A percentile compares a stretch with the other conserved stretches of the same genome.
Conservation (phyloP, 2,797 vertebrate genomes). For the Ctenochaetus hawaiiensis region DNA sequence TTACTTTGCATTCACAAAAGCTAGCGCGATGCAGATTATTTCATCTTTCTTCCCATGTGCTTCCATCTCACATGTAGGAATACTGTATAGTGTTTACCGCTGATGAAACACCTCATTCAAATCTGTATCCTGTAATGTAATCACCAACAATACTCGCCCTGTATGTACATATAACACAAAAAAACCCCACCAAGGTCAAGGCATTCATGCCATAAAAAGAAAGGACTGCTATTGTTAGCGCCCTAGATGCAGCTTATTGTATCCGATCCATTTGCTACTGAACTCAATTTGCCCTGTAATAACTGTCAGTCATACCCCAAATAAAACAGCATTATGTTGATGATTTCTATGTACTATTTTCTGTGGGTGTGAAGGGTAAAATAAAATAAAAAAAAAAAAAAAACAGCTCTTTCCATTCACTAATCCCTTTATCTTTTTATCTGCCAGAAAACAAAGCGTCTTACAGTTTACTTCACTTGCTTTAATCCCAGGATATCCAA, state of each 20-base stretch:
- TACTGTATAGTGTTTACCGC: constrained; percentile 30
- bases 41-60: neutral
- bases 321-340: constrained; percentile 60
- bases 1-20: constrained; percentile 7
- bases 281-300: constrained; percentile 63
- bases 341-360: constrained; percentile 37
- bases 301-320: constrained; percentile 57
- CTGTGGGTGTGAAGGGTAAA: constrained; percentile 25
- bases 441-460: constrained; percentile 3
- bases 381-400: constrained; percentile 9
- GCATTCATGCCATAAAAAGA: constrained; percentile 59
- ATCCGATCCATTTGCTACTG: constrained; percentile 58
- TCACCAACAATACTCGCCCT: constrained; percentile 29
- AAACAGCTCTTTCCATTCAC: constrained; percentile 10
- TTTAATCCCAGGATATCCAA: constrained; percentile 23
- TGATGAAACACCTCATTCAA: constrained; percentile 58
- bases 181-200: constrained; percentile 61
- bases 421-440: constrained; percentile 21
- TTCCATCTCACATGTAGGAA: constrained; percentile 1
- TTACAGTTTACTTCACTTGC: constrained; percentile 4
- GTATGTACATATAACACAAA: constrained; percentile 42
- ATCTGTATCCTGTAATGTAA: constrained; percentile 46
- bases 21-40: neutral
- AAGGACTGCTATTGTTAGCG: constrained; percentile 42
- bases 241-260: constrained; percentile 48